Conservation (phyloP, 2,888 invertebrate genomes). For the Ernsta delagoae region DNA sequence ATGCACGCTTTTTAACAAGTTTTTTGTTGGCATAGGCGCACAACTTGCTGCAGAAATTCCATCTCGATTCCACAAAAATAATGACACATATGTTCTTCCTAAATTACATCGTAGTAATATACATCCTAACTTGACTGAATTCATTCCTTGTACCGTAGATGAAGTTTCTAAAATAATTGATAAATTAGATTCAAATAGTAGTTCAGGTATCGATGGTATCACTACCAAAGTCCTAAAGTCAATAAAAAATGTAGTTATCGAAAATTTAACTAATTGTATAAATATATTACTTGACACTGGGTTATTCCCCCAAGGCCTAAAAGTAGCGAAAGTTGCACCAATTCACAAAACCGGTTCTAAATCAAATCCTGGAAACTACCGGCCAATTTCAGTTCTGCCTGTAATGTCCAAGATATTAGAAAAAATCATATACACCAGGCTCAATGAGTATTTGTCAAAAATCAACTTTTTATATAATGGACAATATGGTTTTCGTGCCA, state of each 20-base stretch:
- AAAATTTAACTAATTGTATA: not conserved
- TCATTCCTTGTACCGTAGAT: not conserved
- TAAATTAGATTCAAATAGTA: not conserved
- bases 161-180: not conserved
- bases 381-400: not conserved
- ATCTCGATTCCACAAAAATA: not conserved
- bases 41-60: not conserved
- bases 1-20: not conserved
- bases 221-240: not conserved
- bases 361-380: not conserved
- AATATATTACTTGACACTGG: not conserved
- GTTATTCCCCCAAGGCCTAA: not conserved
- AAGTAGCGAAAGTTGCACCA: not conserved
- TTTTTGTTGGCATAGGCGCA: not conserved
- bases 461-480: not conserved
- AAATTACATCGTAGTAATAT: not conserved
- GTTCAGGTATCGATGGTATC: not conserved
- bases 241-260: not conserved
- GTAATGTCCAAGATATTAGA: not conserved
- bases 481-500: not conserved
- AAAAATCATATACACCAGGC: conserved; percentile 1
- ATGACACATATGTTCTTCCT: not conserved
- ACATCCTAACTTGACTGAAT: not conserved
- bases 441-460: not conserved
- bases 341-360: not conserved